Conservation (phyloP, 2,113 vertebrate genomes). For the Xenopus laevis region DNA sequence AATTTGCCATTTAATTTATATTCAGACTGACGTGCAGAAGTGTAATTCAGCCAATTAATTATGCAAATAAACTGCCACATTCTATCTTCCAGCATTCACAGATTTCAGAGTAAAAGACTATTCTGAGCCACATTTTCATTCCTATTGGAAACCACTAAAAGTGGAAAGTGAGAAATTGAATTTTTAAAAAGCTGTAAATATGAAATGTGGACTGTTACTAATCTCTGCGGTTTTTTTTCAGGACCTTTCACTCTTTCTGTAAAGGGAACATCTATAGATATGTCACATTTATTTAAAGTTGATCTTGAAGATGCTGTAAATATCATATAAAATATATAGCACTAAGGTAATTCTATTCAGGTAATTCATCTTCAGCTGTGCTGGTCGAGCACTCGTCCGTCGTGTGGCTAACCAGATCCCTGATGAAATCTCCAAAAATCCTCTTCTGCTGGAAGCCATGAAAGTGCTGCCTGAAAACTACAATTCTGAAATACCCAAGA, state of each 20-base stretch:
- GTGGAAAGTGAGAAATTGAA: too few species aligned
- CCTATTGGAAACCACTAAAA: too few species aligned
- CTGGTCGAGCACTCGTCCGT: conserved; percentile 47
- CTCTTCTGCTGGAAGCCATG: conserved; percentile 72
- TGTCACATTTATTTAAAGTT: too few species aligned
- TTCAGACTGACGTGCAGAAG: not conserved
- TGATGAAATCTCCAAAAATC: conserved; percentile 78
- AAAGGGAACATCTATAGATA: too few species aligned
- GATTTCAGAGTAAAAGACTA: not conserved
- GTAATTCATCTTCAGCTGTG: not conserved
- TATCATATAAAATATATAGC: too few species aligned
- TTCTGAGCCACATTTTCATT: too few species aligned
- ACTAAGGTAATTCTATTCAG: too few species aligned
- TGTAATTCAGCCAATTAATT: not conserved
- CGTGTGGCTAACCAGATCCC: conserved; percentile 85
- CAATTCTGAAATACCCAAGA: conserved; percentile 98
- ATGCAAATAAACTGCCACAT: not conserved
- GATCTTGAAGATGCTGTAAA: too few species aligned
- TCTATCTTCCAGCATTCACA: not conserved
- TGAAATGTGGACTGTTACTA: too few species aligned
- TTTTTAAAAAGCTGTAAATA: too few species aligned
- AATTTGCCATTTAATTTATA: not conserved
- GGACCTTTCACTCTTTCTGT: too few species aligned
- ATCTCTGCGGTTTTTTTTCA: too few species aligned
- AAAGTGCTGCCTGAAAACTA: conserved; percentile 82